Conservation (phyloP, 2,888 invertebrate species). For the Sarcophaga variegata region DNA sequence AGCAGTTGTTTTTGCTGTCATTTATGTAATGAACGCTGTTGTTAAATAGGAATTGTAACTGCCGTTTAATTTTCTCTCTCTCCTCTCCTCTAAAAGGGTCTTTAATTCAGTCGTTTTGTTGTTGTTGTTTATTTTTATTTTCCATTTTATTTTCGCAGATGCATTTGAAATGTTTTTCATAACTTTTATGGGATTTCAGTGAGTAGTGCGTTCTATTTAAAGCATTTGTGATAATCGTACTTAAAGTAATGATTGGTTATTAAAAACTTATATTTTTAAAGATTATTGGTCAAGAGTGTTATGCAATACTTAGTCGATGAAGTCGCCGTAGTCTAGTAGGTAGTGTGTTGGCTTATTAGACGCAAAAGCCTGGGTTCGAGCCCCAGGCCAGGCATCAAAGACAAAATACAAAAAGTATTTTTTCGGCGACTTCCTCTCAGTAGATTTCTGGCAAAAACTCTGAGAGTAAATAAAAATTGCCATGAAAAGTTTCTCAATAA, state of each 20-base stretch:
- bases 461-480: no score
- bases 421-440: no score
- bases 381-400: no score
- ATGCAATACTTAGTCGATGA: no score
- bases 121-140: no score
- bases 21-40: slow-evolving; percentile 33
- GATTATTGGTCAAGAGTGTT: no score
- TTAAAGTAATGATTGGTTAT: slow-evolving; percentile 51
- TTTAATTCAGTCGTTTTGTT: slow-evolving; percentile 15
- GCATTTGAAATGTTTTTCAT: slow-evolving; percentile 34
- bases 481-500: no score
- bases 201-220: slow-evolving; percentile 48
- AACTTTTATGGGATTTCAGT: slow-evolving; percentile 61
- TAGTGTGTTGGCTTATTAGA: no score
- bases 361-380: no score
- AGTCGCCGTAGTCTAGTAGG: no score
- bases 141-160: slow-evolving; percentile 41
- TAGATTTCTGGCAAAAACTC: no score
- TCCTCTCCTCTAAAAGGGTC: slow-evolving; percentile 4
- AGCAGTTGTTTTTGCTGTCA: slow-evolving; percentile 57
- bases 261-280: slow-evolving; percentile 3
- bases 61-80: slow-evolving; percentile 35
- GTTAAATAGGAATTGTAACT: slow-evolving; percentile 24
- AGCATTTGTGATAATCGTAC: slow-evolving; percentile 47
- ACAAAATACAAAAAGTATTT: no score